Percentiles rank a stretch among this genome's conserved stretches.
Conservation (phyloP, 2,888 invertebrate species). For the Leptinotarsa rubiginosa region DNA sequence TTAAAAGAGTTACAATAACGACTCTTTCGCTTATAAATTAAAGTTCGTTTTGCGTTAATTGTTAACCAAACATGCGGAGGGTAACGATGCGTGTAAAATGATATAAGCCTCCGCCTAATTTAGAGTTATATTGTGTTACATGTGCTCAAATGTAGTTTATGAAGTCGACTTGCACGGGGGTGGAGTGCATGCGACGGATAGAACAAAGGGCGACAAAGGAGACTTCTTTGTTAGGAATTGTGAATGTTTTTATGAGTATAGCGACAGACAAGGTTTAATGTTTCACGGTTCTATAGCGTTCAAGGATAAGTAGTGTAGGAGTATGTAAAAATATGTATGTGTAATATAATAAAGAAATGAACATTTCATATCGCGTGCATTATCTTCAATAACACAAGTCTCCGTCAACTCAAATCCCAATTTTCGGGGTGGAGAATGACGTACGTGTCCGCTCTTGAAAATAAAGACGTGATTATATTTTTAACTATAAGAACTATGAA, state of each 20-base stretch:
- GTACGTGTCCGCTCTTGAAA: no score
- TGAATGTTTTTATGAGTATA: no score
- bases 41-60: constrained; percentile 30
- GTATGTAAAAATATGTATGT: no score
- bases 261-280: not conserved
- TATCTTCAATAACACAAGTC: no score
- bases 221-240: constrained; percentile 3
- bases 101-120: constrained; percentile 30
- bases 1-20: constrained; percentile 18
- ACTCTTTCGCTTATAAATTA: constrained; percentile 28
- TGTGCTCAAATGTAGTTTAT: constrained; percentile 16
- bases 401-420: no score
- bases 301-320: not conserved
- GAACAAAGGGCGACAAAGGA: not conserved
- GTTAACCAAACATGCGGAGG: constrained; percentile 32
- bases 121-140: constrained; percentile 28
- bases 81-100: constrained; percentile 27
- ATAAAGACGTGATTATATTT: no score
- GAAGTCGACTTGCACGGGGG: constrained; percentile 7
- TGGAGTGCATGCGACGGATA: not conserved
- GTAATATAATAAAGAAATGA: no score
- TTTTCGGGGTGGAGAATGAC: no score
- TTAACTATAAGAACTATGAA: no score
- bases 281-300: not conserved
- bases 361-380: no score